A percentile compares a stretch with the other conserved stretches of the same genome.
These are phyloP conservation scores for Arctia plantaginis DNA, from an alignment of 2,888 invertebrate genomes.

Conservation along the genomic window DNA sequence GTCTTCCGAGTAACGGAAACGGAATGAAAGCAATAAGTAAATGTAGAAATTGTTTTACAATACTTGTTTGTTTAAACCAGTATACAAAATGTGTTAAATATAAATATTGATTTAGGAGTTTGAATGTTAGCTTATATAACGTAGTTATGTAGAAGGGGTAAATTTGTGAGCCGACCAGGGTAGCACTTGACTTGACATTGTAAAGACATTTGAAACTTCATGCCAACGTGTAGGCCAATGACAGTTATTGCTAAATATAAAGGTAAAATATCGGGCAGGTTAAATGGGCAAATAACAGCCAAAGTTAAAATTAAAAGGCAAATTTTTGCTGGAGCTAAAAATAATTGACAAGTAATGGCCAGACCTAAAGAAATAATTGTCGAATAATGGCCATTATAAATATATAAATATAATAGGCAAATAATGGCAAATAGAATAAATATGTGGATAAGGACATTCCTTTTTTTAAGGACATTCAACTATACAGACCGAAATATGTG, in stretches of 20 bases:
- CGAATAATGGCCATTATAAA: not conserved
- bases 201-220: not conserved
- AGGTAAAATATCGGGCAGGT: not conserved
- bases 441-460: not conserved
- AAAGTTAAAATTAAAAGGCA: not conserved
- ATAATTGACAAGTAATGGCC: not conserved
- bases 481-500: not conserved
- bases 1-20: constrained; percentile 75
- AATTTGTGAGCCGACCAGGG: constrained; percentile 30
- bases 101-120: constrained; percentile 58
- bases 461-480: not conserved
- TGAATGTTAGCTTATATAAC: constrained; percentile 61
- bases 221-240: not conserved
- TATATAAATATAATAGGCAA: too few species aligned
- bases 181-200: not conserved
- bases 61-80: constrained; percentile 51
- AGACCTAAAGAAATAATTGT: not conserved
- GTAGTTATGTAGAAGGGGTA: constrained; percentile 43
- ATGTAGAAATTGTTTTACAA: constrained; percentile 57
- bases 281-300: too few species aligned
- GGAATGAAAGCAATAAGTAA: constrained; percentile 76
- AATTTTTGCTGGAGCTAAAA: not conserved
- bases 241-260: not conserved
- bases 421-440: not conserved
- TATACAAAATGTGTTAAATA: constrained; percentile 19